Conservation (phyloP, 2,797 vertebrate genomes). For the Natrix natrix region DNA sequence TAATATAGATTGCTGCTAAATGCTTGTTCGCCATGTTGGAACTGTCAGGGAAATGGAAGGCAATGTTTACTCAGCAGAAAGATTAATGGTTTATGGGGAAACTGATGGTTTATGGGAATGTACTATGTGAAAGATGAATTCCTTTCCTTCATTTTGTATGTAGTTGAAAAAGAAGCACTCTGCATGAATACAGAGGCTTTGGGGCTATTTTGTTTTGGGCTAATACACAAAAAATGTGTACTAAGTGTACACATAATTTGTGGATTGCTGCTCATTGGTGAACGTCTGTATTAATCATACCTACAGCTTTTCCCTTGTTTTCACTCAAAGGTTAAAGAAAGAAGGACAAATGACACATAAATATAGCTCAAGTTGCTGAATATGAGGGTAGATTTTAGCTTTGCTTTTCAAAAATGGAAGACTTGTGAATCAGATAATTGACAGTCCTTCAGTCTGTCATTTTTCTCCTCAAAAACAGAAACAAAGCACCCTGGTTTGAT, state of each 20-base stretch:
- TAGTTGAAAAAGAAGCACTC: too few relatives aligned
- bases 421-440: slow-evolving; percentile 63
- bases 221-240: neutral
- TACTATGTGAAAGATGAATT: neutral
- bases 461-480: slow-evolving; percentile 1
- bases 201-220: neutral
- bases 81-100: neutral
- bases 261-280: slow-evolving; percentile 36
- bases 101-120: neutral
- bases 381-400: slow-evolving; percentile 68
- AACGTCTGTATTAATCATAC: slow-evolving; percentile 21
- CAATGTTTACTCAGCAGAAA: neutral
- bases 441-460: slow-evolving; percentile 68
- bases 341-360: slow-evolving; percentile 62
- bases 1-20: neutral
- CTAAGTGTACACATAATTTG: neutral
- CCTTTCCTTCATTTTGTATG: neutral
- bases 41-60: neutral
- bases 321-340: slow-evolving; percentile 62
- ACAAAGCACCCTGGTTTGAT: slow-evolving; percentile 54
- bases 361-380: slow-evolving; percentile 68
- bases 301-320: neutral
- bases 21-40: neutral
- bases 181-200: neutral
- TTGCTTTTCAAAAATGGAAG: slow-evolving; percentile 71